Evolutionary conservation across 2,888 invertebrate species (phyloP).

Genomic region (Ophion slaviceki): DNA sequence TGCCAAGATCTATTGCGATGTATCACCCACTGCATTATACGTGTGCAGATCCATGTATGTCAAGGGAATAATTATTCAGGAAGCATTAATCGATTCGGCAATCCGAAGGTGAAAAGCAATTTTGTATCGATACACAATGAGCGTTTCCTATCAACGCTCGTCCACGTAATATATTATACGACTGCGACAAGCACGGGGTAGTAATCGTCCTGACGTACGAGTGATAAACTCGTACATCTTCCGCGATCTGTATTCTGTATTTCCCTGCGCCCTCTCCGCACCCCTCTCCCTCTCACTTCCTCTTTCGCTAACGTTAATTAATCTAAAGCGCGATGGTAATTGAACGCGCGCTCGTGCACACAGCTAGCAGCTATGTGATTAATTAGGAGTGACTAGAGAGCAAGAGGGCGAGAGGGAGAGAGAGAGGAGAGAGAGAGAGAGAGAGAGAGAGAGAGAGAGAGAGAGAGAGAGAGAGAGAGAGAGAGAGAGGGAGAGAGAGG

Average conservation of each 20-base stretch:
- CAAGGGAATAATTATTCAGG: conserved; percentile 41
- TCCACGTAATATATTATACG: conserved; percentile 55
- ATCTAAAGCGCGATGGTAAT: conserved; percentile 63
- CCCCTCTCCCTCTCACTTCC: conserved; percentile 11
- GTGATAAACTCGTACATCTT: conserved; percentile 60
- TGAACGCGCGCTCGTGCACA: conserved; percentile 53
- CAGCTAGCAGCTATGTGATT: conserved; percentile 52
- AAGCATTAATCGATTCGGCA: conserved; percentile 20
- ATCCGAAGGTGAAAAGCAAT: conserved; percentile 32
- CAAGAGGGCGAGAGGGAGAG: conserved; percentile 6
- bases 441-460: no score
- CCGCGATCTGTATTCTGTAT: conserved; percentile 20
- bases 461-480: no score
- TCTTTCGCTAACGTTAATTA: conserved; percentile 54
- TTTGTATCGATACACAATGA: conserved; percentile 50
- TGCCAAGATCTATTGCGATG: conserved; percentile 10
- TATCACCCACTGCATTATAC: background rate
- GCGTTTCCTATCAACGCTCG: conserved; percentile 49
- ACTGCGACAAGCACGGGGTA: conserved; percentile 37
- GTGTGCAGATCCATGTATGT: background rate
- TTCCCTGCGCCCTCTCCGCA: conserved; percentile 17
- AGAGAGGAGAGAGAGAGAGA: no score
- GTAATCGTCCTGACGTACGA: conserved; percentile 50
- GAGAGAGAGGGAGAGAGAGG: background rate
- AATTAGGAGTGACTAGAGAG: conserved; percentile 51